Base-by-base conservation (phyloP, 92 coral and sea anemone species). In the Porites cylindrica region DNA sequence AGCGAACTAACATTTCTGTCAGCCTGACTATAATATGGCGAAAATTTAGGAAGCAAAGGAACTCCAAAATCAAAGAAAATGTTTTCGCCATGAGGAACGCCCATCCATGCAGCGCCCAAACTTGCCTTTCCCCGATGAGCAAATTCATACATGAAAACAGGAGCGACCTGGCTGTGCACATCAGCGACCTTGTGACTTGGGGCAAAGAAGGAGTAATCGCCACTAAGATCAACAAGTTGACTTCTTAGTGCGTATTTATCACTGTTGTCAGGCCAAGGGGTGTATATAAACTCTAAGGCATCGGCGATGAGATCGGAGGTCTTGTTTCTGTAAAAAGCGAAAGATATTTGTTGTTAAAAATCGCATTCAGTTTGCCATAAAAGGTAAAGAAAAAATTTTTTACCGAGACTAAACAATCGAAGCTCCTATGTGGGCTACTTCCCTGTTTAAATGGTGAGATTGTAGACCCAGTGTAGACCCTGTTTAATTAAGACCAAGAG, bases 81-180 rank as follows among this genome's bases (percentile, higher is more conserved):
- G 62, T 78, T 85, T 12, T 66, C 89, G 4, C 1, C 77, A 67
- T 85, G 84, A 0, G 3, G 16, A 7, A 75, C 76, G 3, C 83
- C 83, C 83, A 85, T 74, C 88, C 88, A 84, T 59, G 72, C 90
- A 0, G 85, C 72, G 0, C 18, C 62, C 12, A 26, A 6, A 1
- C 65, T 23, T 7, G 47, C 75, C 1, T 76, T 72, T 18, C 91
- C 19, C 14, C 72, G 82, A 13, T 87, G 87, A 13, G 86, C 81
- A 38, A 91, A 91, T 58, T 82, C 84, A 60, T 86, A 87, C 89
- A 91, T 91, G 84, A 69, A 91, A 7, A 81, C 94, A 1, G 70
- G 79, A 32, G 91, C 91, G 8, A n/a, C 3, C 20, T 72, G 51
- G 19, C 91, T 87, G 86, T 91, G 94, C 16, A 72, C 66, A 59